These are phyloP conservation scores for Orthonevra nobilis DNA, from an alignment of 2,888 invertebrate species.

Conservation along the genomic window DNA sequence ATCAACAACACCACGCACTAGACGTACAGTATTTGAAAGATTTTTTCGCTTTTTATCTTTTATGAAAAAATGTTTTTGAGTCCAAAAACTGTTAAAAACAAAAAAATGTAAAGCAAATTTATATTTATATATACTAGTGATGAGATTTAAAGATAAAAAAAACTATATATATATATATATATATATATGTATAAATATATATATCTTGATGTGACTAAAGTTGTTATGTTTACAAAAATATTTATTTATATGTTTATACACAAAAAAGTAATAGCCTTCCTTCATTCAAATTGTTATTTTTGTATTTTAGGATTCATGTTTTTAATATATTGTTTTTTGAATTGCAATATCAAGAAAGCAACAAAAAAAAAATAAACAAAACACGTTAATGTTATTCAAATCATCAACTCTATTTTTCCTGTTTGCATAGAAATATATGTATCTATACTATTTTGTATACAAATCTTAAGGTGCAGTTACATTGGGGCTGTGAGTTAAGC, in stretches of 20 bases:
- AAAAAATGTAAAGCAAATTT: slow-evolving; percentile 33
- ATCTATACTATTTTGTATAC: too few species aligned
- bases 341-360: slow-evolving; percentile 6
- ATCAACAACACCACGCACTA: slow-evolving; percentile 78
- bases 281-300: too few species aligned
- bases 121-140: slow-evolving; percentile 44
- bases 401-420: too few species aligned
- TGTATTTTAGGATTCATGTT: slow-evolving; percentile 16
- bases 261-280: slow-evolving; percentile 43
- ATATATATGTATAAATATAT: slow-evolving; percentile 11
- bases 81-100: slow-evolving; percentile 42
- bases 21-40: slow-evolving; percentile 77
- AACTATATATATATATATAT: slow-evolving; percentile 6
- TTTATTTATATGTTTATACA: slow-evolving; percentile 45
- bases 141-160: neutral
- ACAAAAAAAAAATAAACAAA: slow-evolving; percentile 7
- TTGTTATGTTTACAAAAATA: slow-evolving; percentile 27
- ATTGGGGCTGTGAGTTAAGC: too few species aligned
- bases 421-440: too few species aligned
- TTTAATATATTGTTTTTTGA: neutral
- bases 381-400: too few species aligned
- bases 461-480: too few species aligned
- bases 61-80: slow-evolving; percentile 78
- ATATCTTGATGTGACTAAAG: slow-evolving; percentile 48
- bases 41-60: slow-evolving; percentile 77